phyloP scores from a whole-genome alignment of 2,888 invertebrate species.

The Galerucella pusilla region DNA sequence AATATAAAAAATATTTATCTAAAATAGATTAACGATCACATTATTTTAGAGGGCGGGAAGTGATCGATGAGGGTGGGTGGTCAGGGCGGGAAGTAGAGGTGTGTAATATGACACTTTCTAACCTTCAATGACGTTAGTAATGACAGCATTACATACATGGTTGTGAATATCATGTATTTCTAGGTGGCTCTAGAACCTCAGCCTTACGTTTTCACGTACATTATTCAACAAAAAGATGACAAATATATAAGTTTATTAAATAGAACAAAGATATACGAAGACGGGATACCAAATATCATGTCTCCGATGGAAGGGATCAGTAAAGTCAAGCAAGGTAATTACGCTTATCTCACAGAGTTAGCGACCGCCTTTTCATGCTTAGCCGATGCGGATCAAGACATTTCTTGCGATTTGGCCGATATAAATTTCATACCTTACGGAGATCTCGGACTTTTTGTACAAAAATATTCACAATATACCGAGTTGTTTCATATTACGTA shows the following conservation, averaged over 20 bases:
- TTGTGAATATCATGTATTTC: no score
- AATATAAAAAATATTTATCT: no score
- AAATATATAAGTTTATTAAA: conserved; percentile 50
- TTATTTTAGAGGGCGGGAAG: no score
- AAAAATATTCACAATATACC: conserved; percentile 62
- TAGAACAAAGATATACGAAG: conserved; percentile 50
- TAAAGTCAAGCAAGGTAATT: conserved; percentile 65
- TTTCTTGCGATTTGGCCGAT: conserved; percentile 66
- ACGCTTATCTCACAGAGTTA: conserved; percentile 68
- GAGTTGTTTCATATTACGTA: conserved; percentile 57
- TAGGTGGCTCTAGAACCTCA: conserved; percentile 66
- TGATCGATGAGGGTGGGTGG: no score
- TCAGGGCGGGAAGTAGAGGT: no score
- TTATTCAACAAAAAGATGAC: conserved; percentile 50
- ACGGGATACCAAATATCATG: conserved; percentile 43
- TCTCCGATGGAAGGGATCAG: conserved; percentile 60
- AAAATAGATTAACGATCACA: no score
- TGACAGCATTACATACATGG: no score
- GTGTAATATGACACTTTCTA: no score
- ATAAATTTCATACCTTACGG: conserved; percentile 56
- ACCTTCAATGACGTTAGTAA: no score
- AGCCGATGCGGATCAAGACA: conserved; percentile 63
- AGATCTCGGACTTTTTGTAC: conserved; percentile 60
- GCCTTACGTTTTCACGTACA: conserved; percentile 65
- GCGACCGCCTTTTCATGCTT: conserved; percentile 63